A percentile compares a stretch with the other conserved stretches of the same genome.
phyloP scores from a whole-genome alignment of 2,888 invertebrate genomes.

The Acleris sparsana region DNA sequence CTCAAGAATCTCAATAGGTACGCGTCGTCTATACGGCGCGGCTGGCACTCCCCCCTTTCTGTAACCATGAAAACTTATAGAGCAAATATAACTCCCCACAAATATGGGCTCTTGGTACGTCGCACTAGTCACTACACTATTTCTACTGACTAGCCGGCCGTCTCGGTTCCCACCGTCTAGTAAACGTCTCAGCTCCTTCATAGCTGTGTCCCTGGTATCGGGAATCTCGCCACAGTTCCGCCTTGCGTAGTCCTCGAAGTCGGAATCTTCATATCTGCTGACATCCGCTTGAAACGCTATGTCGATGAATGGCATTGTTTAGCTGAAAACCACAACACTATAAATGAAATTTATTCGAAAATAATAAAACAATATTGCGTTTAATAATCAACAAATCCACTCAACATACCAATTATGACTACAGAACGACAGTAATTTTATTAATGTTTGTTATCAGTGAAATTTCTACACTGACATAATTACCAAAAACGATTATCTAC shows the following conservation, averaged over 20 bases:
- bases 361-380: not conserved
- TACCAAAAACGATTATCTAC: too few species aligned
- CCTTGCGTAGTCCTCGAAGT: slow-evolving; percentile 69
- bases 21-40: slow-evolving; percentile 70
- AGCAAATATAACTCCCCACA: slow-evolving; percentile 18
- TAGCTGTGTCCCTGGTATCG: slow-evolving; percentile 60
- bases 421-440: too few species aligned
- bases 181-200: slow-evolving; percentile 67
- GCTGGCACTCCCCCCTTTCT: slow-evolving; percentile 69
- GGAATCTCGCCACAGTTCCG: slow-evolving; percentile 69
- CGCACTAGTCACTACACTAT: slow-evolving; percentile 36
- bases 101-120: slow-evolving; percentile 34
- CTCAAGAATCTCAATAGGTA: slow-evolving; percentile 71
- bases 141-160: slow-evolving; percentile 26
- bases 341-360: not conserved
- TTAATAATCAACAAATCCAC: too few species aligned
- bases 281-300: slow-evolving; percentile 75
- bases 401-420: too few species aligned
- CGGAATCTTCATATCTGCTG: slow-evolving; percentile 71
- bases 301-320: slow-evolving; percentile 67
- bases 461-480: too few species aligned
- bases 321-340: slow-evolving; percentile 10
- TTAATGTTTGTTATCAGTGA: too few species aligned
- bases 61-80: slow-evolving; percentile 42
- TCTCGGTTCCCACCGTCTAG: slow-evolving; percentile 64